Conservation (phyloP, 2,888 invertebrate genomes). For the Pristionchus fissidentatus region DNA sequence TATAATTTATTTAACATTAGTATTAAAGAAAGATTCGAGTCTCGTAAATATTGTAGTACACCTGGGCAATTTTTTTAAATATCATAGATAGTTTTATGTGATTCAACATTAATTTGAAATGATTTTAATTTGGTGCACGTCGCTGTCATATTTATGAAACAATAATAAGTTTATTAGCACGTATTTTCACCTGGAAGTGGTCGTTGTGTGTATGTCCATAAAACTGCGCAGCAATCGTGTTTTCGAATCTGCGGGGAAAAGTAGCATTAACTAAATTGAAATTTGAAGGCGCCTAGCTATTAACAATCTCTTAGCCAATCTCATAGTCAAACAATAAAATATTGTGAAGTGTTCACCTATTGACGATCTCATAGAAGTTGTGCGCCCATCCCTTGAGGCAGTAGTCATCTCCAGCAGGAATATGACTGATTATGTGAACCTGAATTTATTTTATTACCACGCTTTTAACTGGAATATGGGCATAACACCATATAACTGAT, state of each 20-base stretch:
- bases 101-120: no score
- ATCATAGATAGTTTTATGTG: no score
- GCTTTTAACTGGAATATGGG: no score
- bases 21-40: no score
- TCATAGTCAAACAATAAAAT: no score
- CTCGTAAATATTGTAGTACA: no score
- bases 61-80: no score
- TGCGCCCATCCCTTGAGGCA: slow-evolving; percentile 88
- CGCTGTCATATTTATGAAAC: not conserved
- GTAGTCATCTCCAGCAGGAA: slow-evolving; percentile 84
- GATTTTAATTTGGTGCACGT: no score
- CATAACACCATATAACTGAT: not conserved
- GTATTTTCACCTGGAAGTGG: slow-evolving; percentile 82
- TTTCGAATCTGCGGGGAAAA: slow-evolving; percentile 82
- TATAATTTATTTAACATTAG: not conserved
- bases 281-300: no score
- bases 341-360: slow-evolving; percentile 63
- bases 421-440: slow-evolving; percentile 79
- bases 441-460: not conserved
- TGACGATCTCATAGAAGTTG: slow-evolving; percentile 81
- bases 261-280: not conserved
- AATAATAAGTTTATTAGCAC: not conserved
- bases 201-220: slow-evolving; percentile 94
- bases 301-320: no score
- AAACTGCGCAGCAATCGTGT: slow-evolving; percentile 86